Conservation (phyloP, 2,888 invertebrate genomes). For the Onthophagus sagittarius region DNA sequence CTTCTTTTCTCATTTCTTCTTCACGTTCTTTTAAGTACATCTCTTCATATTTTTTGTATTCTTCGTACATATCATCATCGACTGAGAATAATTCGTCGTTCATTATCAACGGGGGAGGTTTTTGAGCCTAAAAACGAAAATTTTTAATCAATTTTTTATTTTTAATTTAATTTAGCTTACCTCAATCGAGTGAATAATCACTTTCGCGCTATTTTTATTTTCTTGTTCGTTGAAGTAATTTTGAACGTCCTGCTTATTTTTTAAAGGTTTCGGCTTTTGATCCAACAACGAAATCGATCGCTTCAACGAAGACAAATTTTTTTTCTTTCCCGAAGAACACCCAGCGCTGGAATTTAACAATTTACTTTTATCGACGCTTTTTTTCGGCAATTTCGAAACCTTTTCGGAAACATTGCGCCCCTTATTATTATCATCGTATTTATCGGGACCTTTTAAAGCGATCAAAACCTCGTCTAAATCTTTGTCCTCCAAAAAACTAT, state of each 20-base stretch:
- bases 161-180: neutral
- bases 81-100: constrained; percentile 42
- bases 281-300: constrained; percentile 57
- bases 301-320: constrained; percentile 52
- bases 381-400: constrained; percentile 16
- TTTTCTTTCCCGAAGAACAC: constrained; percentile 32
- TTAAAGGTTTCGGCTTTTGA: constrained; percentile 39
- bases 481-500: constrained; percentile 16
- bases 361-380: constrained; percentile 45
- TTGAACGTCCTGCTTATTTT: constrained; percentile 44
- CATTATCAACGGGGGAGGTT: neutral
- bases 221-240: constrained; percentile 46
- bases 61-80: constrained; percentile 46
- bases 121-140: neutral
- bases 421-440: constrained; percentile 1
- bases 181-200: neutral
- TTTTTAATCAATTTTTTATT: neutral
- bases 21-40: constrained; percentile 47
- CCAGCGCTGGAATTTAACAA: constrained; percentile 54
- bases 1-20: constrained; percentile 40
- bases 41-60: constrained; percentile 46
- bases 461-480: constrained; percentile 22
- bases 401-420: neutral
- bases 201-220: constrained; percentile 39
- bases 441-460: constrained; percentile 39